Base-by-base conservation (phyloP, 1,140 invertebrate species). In the Leptonema lineaticorne region DNA sequence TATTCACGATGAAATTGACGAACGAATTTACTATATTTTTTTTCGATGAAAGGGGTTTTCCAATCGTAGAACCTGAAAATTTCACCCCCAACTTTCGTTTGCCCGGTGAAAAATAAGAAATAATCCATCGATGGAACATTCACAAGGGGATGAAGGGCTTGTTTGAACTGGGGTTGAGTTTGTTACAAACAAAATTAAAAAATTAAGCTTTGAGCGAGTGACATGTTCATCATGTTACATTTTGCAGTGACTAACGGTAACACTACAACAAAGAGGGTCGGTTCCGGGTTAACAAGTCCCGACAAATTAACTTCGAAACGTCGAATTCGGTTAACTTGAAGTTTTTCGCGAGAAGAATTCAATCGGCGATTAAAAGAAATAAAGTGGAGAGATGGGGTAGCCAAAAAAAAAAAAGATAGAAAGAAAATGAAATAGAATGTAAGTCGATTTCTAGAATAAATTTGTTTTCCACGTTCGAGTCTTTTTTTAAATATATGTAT, bases 171-270 rank as follows among this genome's bases (percentile, higher is more conserved):
- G n/a, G 62, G 29, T 50, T 50, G 50, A 64, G 22, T 64, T 46
- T n/a, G 46, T 11, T 16, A 45, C 20, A 64, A 64, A 64, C 28
- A 63, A 63, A 63, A 63, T 63, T 63, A 63, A 41, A 63, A 63
- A 63, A 63, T 63, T 63, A 63, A 26, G 37, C 20, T 45, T 48
- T 27, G 8, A 41, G 60, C 46, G 24, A 20, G 20, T 11, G 50
- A 53, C 24, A 24, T 26, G 50, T 22, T 20, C 30, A 33, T 6
- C 30, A 33, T 46, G 16, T 46, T 4, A 16, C 11, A 3, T 41
- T 41, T 41, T 9, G 20, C 16, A 3, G 46, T 48, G 46, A 48
- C 46, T 20, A 20, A 20, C 14, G 24, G 50, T 4, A 11, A 20
- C 22, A 2, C 22, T 7, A 26, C 24, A 24, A 26, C 22, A n/a